These are phyloP conservation scores for Myotis lucifugus DNA, from an alignment of 2,113 vertebrate genomes.

Conservation along the genomic window DNA sequence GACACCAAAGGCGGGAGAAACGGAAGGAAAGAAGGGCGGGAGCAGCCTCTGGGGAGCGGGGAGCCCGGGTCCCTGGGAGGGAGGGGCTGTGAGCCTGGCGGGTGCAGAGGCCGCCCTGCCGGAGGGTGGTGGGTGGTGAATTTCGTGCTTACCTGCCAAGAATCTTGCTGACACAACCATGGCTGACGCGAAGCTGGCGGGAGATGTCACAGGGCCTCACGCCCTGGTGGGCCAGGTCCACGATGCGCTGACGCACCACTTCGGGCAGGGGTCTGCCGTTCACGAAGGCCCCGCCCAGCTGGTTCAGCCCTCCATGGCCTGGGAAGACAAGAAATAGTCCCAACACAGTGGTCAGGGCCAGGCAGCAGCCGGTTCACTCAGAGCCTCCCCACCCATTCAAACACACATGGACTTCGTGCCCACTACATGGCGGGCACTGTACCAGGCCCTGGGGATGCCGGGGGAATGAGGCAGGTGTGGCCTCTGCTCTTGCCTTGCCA, in stretches of 20 bases:
- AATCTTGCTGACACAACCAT: constrained; percentile 96
- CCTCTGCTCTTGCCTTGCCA: not conserved
- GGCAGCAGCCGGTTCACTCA: not conserved
- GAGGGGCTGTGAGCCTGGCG: not conserved
- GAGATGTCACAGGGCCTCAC: constrained; percentile 95
- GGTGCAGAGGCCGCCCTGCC: not conserved
- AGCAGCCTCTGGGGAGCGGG: fast-evolving
- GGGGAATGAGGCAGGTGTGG: not conserved
- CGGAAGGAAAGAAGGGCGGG: not conserved
- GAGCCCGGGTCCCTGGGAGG: not conserved
- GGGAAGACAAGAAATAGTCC: constrained; percentile 49
- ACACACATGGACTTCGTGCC: not conserved
- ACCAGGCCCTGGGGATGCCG: not conserved
- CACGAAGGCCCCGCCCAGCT: constrained; percentile 95
- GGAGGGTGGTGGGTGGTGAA: not conserved
- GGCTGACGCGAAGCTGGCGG: constrained; percentile 93
- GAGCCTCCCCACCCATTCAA: not conserved
- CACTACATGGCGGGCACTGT: not conserved
- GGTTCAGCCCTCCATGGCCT: constrained; percentile 95
- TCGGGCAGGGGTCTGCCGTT: constrained; percentile 93
- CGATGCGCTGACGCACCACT: constrained; percentile 94
- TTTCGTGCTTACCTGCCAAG: constrained; percentile 90
- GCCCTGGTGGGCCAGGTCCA: constrained; percentile 94
- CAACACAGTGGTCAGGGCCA: not conserved
- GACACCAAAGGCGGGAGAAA: not conserved